Conservation (phyloP, 2,797 vertebrate genomes). For the Pantherophis alleghaniensis region DNA sequence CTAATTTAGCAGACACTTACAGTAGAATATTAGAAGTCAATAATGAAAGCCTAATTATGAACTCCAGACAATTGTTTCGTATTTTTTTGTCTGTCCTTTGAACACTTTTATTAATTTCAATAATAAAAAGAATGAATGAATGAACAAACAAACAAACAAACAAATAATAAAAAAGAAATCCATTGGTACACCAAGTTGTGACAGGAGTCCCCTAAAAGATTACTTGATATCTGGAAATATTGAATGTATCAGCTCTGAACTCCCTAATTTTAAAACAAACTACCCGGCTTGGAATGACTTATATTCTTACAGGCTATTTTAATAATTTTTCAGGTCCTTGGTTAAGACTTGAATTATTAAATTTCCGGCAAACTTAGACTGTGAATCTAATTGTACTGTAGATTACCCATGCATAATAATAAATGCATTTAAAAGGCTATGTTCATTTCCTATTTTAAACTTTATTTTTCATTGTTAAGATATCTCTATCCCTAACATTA, state of each 20-base stretch:
- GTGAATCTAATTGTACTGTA: neutral
- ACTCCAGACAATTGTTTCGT: slow-evolving; percentile 86
- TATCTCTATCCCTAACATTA: slow-evolving; percentile 80
- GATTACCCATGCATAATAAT: neutral
- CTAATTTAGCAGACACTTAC: slow-evolving; percentile 97
- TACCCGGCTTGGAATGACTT: neutral
- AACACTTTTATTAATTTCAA: slow-evolving; percentile 73
- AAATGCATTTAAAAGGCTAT: slow-evolving; percentile 61
- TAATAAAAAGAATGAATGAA: slow-evolving; percentile 64
- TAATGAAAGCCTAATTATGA: slow-evolving; percentile 97
- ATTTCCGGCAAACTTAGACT: neutral
- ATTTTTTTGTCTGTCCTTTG: slow-evolving; percentile 88
- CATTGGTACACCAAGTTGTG: neutral
- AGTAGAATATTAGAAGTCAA: slow-evolving; percentile 97
- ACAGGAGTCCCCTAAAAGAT: neutral
- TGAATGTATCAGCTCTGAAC: neutral
- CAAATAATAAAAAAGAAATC: neutral
- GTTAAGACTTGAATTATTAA: neutral
- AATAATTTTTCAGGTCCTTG: neutral
- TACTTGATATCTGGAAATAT: neutral
- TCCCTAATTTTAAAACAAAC: neutral
- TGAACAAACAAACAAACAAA: neutral
- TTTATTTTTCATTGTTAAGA: slow-evolving; percentile 81
- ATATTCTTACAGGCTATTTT: neutral
- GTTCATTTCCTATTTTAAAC: slow-evolving; percentile 75